Evolutionary conservation across 53 echinoderm and acorn worm species (phyloP).

Genomic region (Arbacia lixula): DNA sequence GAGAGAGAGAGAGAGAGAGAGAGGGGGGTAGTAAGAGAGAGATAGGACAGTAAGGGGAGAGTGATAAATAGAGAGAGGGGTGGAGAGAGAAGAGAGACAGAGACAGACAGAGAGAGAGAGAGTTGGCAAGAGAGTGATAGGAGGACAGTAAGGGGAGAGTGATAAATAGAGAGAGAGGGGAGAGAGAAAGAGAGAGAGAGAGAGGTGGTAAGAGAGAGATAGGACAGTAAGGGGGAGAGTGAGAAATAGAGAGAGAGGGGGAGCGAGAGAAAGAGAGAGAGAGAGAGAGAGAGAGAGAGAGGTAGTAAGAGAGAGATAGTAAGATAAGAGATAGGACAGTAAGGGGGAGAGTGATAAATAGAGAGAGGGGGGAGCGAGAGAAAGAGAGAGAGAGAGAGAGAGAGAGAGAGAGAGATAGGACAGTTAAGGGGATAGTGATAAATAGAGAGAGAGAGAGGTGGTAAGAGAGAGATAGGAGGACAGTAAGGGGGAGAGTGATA

Average conservation of each 20-base stretch:
- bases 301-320: background rate
- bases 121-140: background rate
- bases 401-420: too few relatives aligned
- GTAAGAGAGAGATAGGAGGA: too few relatives aligned
- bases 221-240: background rate
- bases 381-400: too few relatives aligned
- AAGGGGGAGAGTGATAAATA: background rate
- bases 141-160: background rate
- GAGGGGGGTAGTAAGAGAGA: background rate
- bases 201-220: background rate
- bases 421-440: too few relatives aligned
- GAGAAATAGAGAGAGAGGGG: background rate
- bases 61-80: background rate
- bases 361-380: background rate
- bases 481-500: too few relatives aligned
- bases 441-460: too few relatives aligned
- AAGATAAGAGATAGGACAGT: background rate
- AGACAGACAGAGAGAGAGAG: background rate
- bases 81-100: background rate
- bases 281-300: constrained; percentile 6
- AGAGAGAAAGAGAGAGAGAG: background rate
- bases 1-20: background rate
- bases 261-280: background rate
- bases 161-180: too few relatives aligned
- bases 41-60: background rate